Percentiles rank a stretch among this genome's conserved stretches.
These are phyloP conservation scores for Temnothorax unifasciatus DNA, from an alignment of 2,888 invertebrate genomes.

Conservation along the genomic window DNA sequence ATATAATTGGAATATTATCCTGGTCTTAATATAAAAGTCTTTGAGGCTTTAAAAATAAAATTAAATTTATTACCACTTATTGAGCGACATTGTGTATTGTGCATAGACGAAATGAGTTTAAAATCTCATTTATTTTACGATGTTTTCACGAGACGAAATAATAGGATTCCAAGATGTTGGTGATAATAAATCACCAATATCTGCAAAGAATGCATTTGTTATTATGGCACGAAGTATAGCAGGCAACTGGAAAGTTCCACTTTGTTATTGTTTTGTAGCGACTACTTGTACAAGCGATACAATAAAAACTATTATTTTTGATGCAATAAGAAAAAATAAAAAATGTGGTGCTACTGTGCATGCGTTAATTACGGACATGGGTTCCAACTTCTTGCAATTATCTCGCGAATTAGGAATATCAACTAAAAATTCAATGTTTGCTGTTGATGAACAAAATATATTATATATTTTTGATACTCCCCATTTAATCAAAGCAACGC, in stretches of 20 bases:
- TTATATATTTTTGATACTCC: constrained; percentile 23
- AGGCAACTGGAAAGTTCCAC: neutral
- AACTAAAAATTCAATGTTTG: neutral
- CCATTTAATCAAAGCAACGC: constrained; percentile 5
- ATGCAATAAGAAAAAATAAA: neutral
- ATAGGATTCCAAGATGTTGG: neutral
- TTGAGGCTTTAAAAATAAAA: neutral
- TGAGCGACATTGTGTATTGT: too few relatives aligned
- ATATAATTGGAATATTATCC: neutral
- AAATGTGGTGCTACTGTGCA: neutral
- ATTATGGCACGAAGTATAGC: neutral
- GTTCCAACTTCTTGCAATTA: neutral
- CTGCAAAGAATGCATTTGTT: neutral
- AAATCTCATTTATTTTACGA: too few relatives aligned
- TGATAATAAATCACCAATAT: neutral
- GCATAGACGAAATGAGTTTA: too few relatives aligned
- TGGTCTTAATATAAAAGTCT: neutral
- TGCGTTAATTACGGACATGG: neutral
- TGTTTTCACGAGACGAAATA: neutral
- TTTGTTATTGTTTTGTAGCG: neutral
- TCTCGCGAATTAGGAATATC: constrained; percentile 1
- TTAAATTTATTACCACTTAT: neutral
- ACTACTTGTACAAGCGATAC: neutral
- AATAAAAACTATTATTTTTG: neutral
- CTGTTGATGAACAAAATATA: neutral